Evolutionary conservation across 2,797 vertebrate species (phyloP).

Genomic region (Lerista edwardsae): DNA sequence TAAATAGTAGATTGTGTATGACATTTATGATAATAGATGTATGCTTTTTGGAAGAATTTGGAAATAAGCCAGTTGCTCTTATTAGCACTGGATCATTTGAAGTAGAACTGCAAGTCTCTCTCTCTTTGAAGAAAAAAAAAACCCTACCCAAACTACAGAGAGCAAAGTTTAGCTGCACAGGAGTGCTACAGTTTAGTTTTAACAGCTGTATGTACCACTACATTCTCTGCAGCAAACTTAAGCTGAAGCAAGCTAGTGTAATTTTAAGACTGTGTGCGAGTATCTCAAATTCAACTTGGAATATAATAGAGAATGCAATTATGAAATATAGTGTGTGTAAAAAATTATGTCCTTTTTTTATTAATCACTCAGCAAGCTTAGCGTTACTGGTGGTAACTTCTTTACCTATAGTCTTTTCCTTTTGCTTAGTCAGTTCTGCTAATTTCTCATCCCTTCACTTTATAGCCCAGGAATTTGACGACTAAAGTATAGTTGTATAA

Average conservation of each 20-base stretch:
- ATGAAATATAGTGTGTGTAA: not conserved
- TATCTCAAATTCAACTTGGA: not conserved
- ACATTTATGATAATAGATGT: not conserved
- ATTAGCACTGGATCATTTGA: not conserved
- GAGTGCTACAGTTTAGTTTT: no score
- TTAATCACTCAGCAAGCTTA: not conserved
- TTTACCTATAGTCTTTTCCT: not conserved
- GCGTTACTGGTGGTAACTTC: not conserved
- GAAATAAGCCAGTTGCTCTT: not conserved
- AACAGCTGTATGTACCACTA: not conserved
- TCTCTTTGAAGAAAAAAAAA: not conserved
- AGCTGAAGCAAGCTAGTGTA: not conserved
- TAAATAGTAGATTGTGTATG: no score
- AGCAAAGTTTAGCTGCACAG: not conserved
- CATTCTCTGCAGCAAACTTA: not conserved
- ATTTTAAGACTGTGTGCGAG: no score
- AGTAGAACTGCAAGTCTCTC: not conserved
- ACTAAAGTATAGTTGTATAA: no score
- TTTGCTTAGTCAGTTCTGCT: not conserved
- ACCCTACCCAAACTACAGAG: no score
- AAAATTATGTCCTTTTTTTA: not conserved
- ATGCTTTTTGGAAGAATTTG: not conserved
- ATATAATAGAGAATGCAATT: not conserved
- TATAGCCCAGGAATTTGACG: not conserved
- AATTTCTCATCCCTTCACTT: no score